A percentile compares a stretch with the other conserved stretches of the same genome.
Conservation (phyloP, 2,797 vertebrate species). For the Adrianichthys oophorus region DNA sequence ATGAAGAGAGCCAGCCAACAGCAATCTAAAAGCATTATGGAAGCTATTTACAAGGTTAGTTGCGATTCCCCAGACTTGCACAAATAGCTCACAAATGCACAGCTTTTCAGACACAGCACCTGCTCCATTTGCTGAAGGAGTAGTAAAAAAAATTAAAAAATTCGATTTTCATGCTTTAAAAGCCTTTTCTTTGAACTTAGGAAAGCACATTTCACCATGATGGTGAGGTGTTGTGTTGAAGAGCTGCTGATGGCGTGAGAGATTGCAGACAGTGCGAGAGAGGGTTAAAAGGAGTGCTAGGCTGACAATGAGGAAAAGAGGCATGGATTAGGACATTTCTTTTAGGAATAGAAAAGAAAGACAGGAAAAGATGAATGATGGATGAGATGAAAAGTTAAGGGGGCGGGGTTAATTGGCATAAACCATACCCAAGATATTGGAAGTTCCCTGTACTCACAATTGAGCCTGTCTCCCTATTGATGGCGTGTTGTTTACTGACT, state of each 20-base stretch:
- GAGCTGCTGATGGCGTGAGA: constrained; percentile 19
- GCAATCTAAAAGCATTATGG: constrained; percentile 36
- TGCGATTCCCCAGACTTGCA: constrained; percentile 22
- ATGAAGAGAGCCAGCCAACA: constrained; percentile 31
- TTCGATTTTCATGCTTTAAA: constrained; percentile 61
- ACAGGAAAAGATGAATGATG: background rate
- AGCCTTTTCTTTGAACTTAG: constrained; percentile 49
- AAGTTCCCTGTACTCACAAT: constrained; percentile 31
- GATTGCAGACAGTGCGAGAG: constrained; percentile 2
- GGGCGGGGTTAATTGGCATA: too few relatives aligned
- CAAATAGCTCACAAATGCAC: constrained; percentile 6
- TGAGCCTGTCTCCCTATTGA: constrained; percentile 34
- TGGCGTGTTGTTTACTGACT: constrained; percentile 65
- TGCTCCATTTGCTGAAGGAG: constrained; percentile 51
- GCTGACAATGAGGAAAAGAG: background rate
- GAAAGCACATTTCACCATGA: constrained; percentile 54
- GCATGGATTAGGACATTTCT: constrained; percentile 20
- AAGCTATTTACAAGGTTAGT: constrained; percentile 37
- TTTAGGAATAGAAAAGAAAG: constrained; percentile 5
- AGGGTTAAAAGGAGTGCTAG: background rate
- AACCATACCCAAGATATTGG: constrained; percentile 7
- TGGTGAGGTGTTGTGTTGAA: constrained; percentile 50
- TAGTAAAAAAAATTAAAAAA: constrained; percentile 37
- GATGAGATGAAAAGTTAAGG: background rate
- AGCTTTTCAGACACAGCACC: constrained; percentile 25